Evolutionary conservation across 2,797 vertebrate genomes (phyloP), one percentile per base, ranked within the genome.

Genomic region (Naso thynnoides): DNA sequence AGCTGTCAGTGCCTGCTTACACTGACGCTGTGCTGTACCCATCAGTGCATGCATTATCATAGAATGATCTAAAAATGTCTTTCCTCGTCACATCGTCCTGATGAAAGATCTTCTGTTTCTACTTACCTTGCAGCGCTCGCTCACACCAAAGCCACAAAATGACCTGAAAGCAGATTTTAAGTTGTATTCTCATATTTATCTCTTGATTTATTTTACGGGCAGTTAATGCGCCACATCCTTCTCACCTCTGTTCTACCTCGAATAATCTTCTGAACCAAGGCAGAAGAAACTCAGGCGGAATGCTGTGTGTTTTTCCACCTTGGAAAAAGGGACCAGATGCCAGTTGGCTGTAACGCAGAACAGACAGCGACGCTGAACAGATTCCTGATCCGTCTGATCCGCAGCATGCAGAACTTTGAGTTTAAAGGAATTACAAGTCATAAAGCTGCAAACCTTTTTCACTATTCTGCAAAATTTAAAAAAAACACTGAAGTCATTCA

Each of bases 241-340:
- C 57, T 56, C 50, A 67, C 50, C 63, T 66, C 74, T 54, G 3
- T 41, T 48, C 66, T 83, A n/a, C 21, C 56, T 76, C n/a, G 1
- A 4, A 24, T 31, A 13, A 33, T 77, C 66, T 26, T 57, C 50
- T 73, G 52, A 81, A 61, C 53, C 41, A 49, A 65, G 58, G 19
- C 33, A 78, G 62, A 72, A 56, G 39, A 55, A 52, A 39, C 61
- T 67, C 72, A 52, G 68, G 52, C 78, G 57, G 76, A 89, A 92
- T 90, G 66, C 85, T 80, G 0, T 36, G 52, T 59, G 84, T 92
- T 86, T 87, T 91, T 94, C 73, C 87, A 76, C 23, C 49, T 85
- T 81, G 82, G 93, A 92, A 93, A 94, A 86, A 73, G 11, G 48
- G 10, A 73, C 6, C n/a, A 67, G 85, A 82, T 73, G 89, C 89